Evolutionary conservation across 2,797 vertebrate genomes (phyloP).

Genomic region (Dicrostonyx torquatus): DNA sequence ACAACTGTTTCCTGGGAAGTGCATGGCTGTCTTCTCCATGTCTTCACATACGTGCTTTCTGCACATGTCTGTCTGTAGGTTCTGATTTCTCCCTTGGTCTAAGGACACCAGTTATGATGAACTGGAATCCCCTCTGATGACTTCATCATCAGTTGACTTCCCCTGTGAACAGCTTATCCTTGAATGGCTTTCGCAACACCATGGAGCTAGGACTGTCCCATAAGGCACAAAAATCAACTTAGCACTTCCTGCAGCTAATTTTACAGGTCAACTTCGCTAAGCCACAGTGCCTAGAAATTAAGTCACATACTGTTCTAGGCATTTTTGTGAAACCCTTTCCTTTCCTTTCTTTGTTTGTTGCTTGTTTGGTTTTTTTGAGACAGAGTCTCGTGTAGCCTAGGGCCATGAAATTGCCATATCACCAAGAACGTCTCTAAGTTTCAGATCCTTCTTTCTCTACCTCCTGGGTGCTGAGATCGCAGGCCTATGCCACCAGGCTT

Average conservation of each 20-base stretch:
- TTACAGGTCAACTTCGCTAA: not conserved
- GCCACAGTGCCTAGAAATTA: not conserved
- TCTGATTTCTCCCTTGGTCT: not conserved
- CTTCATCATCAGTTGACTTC: not conserved
- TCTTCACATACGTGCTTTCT: not conserved
- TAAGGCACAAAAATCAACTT: not conserved
- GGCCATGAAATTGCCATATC: not conserved
- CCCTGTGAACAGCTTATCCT: not conserved
- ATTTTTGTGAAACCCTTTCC: not conserved
- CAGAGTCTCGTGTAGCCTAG: not conserved
- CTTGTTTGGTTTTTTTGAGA: not conserved
- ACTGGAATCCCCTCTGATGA: not conserved
- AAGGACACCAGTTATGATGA: not conserved
- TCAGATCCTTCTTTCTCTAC: not conserved
- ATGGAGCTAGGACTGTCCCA: not conserved
- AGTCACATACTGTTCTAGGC: not conserved
- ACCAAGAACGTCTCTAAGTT: not conserved
- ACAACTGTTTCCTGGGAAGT: not conserved
- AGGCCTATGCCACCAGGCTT: not conserved
- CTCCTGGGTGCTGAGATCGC: not conserved
- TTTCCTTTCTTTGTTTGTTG: not conserved
- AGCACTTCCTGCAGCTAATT: slow-evolving; percentile 6
- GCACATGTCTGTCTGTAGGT: not conserved
- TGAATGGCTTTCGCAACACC: not conserved
- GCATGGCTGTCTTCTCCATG: not conserved